A percentile compares a stretch with the other conserved stretches of the same genome.
phyloP scores from a whole-genome alignment of 2,113 vertebrate genomes.

The Macrotis lagotis region DNA sequence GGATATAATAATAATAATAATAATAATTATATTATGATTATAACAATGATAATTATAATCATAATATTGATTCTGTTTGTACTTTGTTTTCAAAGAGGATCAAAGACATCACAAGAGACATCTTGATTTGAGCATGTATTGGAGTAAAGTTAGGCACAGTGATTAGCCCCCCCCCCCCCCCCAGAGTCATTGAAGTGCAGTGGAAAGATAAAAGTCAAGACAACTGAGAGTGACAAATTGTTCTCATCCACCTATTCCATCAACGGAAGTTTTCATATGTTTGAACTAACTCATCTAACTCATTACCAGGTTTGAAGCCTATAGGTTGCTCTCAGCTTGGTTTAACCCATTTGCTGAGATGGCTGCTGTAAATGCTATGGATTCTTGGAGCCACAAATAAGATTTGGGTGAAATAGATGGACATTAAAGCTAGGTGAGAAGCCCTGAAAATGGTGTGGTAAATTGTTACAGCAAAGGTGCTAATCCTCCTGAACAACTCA shows the following conservation, averaged over 20 bases:
- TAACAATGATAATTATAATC: too few species aligned
- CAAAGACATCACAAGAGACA: not conserved
- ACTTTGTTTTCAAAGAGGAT: not conserved
- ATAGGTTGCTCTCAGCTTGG: not conserved
- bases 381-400: not conserved
- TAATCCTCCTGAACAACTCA: not conserved
- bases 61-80: not conserved
- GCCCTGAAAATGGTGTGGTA: not conserved
- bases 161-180: not conserved
- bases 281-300: not conserved
- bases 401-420: not conserved
- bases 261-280: not conserved
- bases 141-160: not conserved
- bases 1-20: not conserved
- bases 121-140: not conserved
- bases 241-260: too few species aligned
- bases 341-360: too few species aligned
- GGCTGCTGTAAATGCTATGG: not conserved
- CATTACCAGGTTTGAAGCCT: not conserved
- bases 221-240: not conserved
- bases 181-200: not conserved
- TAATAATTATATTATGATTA: not conserved
- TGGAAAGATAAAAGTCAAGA: not conserved
- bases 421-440: not conserved
- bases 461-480: not conserved